Percentiles rank a stretch among this genome's conserved stretches.
These are phyloP conservation scores for Lithophane ornitopus DNA, from an alignment of 2,888 invertebrate genomes.

Conservation along the genomic window DNA sequence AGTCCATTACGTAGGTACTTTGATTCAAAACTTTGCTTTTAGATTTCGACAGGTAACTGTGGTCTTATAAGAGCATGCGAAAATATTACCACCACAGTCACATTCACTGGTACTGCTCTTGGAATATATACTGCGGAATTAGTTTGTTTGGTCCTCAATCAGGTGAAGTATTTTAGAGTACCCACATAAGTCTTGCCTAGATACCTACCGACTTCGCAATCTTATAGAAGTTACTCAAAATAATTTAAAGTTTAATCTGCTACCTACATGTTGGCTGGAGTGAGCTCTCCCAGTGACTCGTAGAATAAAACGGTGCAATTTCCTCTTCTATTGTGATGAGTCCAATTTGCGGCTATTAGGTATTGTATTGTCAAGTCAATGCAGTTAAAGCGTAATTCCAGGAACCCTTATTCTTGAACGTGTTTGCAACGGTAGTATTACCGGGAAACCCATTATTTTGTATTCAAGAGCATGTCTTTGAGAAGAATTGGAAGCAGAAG, in stretches of 20 bases:
- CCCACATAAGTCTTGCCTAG: background rate
- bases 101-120: conserved; percentile 82
- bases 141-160: conserved; percentile 85
- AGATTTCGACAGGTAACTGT: conserved; percentile 86
- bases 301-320: conserved; percentile 47
- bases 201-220: background rate
- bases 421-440: conserved; percentile 80
- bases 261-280: background rate
- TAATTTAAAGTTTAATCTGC: background rate
- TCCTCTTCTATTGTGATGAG: conserved; percentile 21
- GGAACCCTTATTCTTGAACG: conserved; percentile 83
- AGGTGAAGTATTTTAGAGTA: conserved; percentile 73
- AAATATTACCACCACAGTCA: conserved; percentile 79
- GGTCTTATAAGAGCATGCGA: conserved; percentile 86
- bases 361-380: conserved; percentile 35
- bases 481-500: conserved; percentile 78
- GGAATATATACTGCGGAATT: conserved; percentile 85
- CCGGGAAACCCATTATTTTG: conserved; percentile 79
- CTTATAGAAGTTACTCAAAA: background rate
- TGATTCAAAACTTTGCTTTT: conserved; percentile 29
- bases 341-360: conserved; percentile 40
- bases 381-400: conserved; percentile 64
- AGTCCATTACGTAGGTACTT: background rate
- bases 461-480: conserved; percentile 80
- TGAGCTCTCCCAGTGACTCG: conserved; percentile 6